Conservation (phyloP, 1,140 invertebrate genomes). For the Neodiprion fabricii region DNA sequence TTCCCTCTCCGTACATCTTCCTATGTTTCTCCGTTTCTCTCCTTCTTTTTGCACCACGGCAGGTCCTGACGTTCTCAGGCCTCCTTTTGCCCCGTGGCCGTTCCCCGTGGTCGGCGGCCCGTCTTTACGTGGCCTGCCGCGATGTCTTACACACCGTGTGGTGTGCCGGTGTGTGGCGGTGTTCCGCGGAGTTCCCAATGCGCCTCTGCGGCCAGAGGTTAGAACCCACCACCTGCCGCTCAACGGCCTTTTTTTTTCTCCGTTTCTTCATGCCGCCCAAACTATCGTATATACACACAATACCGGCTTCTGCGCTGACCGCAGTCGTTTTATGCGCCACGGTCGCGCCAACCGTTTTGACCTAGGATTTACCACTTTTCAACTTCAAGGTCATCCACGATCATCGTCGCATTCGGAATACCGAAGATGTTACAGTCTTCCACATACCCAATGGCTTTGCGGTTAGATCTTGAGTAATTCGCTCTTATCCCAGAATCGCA, state of each 20-base stretch:
- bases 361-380: no score
- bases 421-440: no score
- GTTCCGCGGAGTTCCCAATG: not conserved
- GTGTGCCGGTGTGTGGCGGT: not conserved
- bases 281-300: no score
- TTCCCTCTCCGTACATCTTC: not conserved
- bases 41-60: not conserved
- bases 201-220: slow-evolving; percentile 1
- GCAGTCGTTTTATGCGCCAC: no score
- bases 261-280: not conserved
- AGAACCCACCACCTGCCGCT: slow-evolving; percentile 1
- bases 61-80: not conserved
- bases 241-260: not conserved
- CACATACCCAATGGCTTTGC: no score
- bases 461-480: no score
- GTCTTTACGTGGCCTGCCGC: not conserved
- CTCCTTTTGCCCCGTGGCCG: slow-evolving; percentile 6
- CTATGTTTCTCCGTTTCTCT: not conserved
- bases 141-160: no score
- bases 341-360: no score
- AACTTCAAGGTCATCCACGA: no score
- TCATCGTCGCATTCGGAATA: no score
- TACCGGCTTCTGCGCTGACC: no score
- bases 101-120: not conserved
- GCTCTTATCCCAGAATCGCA: no score